Evolutionary conservation across 2,888 invertebrate species (phyloP).

Genomic region (Andrena chrysosceles): DNA sequence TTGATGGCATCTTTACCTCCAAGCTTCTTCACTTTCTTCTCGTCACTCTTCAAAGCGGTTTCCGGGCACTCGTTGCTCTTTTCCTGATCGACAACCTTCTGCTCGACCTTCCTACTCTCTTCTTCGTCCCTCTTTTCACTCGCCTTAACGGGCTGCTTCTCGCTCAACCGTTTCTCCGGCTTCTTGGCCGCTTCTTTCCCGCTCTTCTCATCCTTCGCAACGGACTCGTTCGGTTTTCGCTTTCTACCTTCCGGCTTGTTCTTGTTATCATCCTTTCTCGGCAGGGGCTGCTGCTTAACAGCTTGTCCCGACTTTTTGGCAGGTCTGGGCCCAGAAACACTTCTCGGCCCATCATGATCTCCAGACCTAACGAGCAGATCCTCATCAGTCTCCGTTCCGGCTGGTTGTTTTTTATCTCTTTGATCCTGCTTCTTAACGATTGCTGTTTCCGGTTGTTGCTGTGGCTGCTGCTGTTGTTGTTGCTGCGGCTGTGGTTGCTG

Average conservation of each 20-base stretch:
- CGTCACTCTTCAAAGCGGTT: constrained; percentile 69
- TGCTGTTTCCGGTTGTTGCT: constrained; percentile 71
- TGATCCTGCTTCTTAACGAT: constrained; percentile 71
- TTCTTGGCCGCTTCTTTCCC: constrained; percentile 77
- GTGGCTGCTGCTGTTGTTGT: constrained; percentile 83
- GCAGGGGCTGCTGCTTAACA: constrained; percentile 80
- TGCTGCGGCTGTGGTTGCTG: constrained; percentile 84
- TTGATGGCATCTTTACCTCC: constrained; percentile 78
- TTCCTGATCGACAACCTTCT: constrained; percentile 53
- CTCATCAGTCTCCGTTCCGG: constrained; percentile 73
- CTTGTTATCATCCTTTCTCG: constrained; percentile 75
- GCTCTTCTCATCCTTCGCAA: constrained; percentile 80
- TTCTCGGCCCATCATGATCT: constrained; percentile 84
- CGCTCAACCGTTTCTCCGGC: constrained; percentile 54
- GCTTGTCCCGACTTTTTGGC: constrained; percentile 78
- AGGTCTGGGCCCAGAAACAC: constrained; percentile 82
- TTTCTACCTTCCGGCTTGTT: constrained; percentile 80
- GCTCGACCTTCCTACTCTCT: constrained; percentile 59
- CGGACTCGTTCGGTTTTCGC: constrained; percentile 82
- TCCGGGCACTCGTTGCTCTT: constrained; percentile 57
- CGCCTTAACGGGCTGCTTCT: constrained; percentile 79
- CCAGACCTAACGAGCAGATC: constrained; percentile 83
- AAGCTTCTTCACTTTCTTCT: constrained; percentile 76
- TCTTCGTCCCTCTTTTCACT: constrained; percentile 80
- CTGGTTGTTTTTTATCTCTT: constrained; percentile 70